Evolutionary conservation across 2,113 vertebrate genomes (phyloP), one percentile per base, ranked within the genome.

Genomic region (Copsychus sechellarum): DNA sequence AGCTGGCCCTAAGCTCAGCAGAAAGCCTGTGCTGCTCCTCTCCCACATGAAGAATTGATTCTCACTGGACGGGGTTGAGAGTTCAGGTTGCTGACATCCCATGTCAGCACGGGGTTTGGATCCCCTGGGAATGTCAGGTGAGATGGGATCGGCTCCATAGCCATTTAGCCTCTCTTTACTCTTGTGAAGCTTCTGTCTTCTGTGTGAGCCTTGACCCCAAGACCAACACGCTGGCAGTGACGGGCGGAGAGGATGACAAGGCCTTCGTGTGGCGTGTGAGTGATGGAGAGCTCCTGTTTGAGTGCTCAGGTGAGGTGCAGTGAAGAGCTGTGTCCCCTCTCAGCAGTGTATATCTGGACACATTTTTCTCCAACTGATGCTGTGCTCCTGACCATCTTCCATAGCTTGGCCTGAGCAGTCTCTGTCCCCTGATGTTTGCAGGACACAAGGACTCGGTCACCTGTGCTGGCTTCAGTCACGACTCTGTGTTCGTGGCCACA

Each of bases 371-470:
- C 25, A 45, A 50, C 24, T 1, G 2, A 11, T 51, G 50, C 34
- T 80, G 21, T 50, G 51, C 21, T 82, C 50, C 34, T 61, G 20
- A 13, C 22, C 0, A 0, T 43, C 25, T 25, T 81, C 25, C 0
- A 0, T 29, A 42, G 51, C 62, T 85, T 62, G 25, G 20, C 25
- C 48, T 58, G 51, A 86, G 42, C 26, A 13, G 18, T 50, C 53
- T 76, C 57, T 90, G 64, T 42, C 76, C 14, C 5, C 22, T 7
- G 5, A 34, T 14, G 0, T 73, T 47, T 45, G 26, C 54, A 99
- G 99, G 99, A 78, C 99, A 99, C 97, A 99, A 99, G 96, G 99
- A 99, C 95, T 99, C 99, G 0, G 99, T 99, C 85, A 99, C 99
- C 5, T 99, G 98, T 71, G 98, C 98, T 2, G 53, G 96, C 83